Evolutionary conservation across 2,797 vertebrate species (phyloP).

Genomic region (Pangasius mekongensis): DNA sequence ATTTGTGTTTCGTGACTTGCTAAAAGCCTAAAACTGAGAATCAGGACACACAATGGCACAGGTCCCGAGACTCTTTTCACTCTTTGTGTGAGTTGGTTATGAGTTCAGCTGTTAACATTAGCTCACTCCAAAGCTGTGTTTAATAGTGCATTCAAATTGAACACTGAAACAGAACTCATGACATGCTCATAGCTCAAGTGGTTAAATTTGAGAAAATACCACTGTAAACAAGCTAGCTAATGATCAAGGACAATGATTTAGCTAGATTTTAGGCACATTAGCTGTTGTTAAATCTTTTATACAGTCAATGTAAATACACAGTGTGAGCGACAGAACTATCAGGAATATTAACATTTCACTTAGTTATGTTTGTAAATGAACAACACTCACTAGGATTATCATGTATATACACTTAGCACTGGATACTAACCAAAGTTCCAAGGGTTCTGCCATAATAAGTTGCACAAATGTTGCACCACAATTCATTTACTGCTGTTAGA

Average conservation of each 20-base stretch:
- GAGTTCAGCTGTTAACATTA: neutral
- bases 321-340: neutral
- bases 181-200: neutral
- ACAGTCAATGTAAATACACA: neutral
- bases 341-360: neutral
- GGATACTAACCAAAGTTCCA: neutral
- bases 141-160: neutral
- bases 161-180: neutral
- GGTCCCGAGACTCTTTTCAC: neutral
- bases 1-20: neutral
- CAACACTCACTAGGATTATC: neutral
- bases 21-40: neutral
- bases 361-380: neutral
- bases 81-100: neutral
- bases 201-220: neutral
- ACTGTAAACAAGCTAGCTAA: neutral
- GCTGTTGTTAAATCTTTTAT: neutral
- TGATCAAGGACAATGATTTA: neutral
- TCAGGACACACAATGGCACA: neutral
- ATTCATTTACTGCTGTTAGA: neutral
- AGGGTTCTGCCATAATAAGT: neutral
- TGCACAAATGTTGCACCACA: neutral
- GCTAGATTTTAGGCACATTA: neutral
- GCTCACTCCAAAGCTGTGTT: neutral
- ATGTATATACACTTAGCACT: neutral